phyloP scores from a whole-genome alignment of 2,888 invertebrate genomes.

The Polymixis lichenea region DNA sequence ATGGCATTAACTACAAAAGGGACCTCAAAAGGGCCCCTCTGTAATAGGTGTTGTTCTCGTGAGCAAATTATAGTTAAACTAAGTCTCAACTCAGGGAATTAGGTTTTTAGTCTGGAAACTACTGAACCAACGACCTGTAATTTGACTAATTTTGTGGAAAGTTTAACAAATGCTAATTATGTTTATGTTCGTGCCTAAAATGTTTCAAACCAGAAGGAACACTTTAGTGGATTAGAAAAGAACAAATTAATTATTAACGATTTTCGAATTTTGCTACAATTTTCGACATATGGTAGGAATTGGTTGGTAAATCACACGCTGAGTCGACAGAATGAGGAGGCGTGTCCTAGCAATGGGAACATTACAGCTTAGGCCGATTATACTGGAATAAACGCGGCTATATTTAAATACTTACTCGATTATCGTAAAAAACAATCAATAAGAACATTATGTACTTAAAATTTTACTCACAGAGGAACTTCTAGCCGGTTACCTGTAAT shows the following conservation, averaged over 20 bases:
- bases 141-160: slow-evolving; percentile 59
- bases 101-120: slow-evolving; percentile 52
- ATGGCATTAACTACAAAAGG: slow-evolving; percentile 31
- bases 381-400: too few species aligned
- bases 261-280: not conserved
- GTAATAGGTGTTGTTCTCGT: slow-evolving; percentile 55
- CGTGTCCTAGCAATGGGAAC: not conserved
- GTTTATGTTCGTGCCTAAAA: slow-evolving; percentile 30
- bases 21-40: slow-evolving; percentile 21
- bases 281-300: not conserved
- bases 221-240: slow-evolving; percentile 5
- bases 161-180: slow-evolving; percentile 49
- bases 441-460: not conserved
- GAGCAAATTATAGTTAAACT: slow-evolving; percentile 56
- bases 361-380: not conserved
- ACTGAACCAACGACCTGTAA: slow-evolving; percentile 45
- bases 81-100: slow-evolving; percentile 54
- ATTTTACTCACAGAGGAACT: slow-evolving; percentile 13
- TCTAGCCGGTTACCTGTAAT: slow-evolving; percentile 49
- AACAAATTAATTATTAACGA: not conserved
- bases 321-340: not conserved
- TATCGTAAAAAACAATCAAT: not conserved
- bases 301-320: not conserved
- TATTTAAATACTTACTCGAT: not conserved
- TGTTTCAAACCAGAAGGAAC: slow-evolving; percentile 15